Percentiles rank a stretch among this genome's conserved stretches.
These are phyloP conservation scores for Lepisosteus oculatus DNA, from an alignment of 2,113 vertebrate species.

Conservation along the genomic window DNA sequence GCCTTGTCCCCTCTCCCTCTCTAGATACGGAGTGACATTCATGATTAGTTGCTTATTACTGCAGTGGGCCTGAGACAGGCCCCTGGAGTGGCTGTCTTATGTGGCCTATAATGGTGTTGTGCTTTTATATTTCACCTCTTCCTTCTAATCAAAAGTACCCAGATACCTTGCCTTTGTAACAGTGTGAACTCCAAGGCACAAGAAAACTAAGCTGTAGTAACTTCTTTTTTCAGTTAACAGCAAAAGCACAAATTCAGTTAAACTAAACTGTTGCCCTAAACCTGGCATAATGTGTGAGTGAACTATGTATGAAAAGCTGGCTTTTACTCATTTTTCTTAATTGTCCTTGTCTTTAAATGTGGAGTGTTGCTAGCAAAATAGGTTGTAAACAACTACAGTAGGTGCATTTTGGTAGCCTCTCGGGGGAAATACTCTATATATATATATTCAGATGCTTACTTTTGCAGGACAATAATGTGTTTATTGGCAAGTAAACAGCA, in stretches of 20 bases:
- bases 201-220: background rate
- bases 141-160: slow-evolving; percentile 17
- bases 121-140: background rate
- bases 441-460: no score
- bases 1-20: slow-evolving; percentile 17
- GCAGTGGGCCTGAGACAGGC: slow-evolving; percentile 17
- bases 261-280: no score
- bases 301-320: slow-evolving; percentile 7
- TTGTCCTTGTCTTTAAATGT: slow-evolving; percentile 6
- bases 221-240: no score
- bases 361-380: slow-evolving; percentile 3
- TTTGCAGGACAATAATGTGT: no score
- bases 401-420: background rate
- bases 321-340: background rate
- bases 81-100: slow-evolving; percentile 15
- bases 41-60: slow-evolving; percentile 34
- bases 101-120: slow-evolving; percentile 10
- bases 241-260: no score
- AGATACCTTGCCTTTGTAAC: background rate
- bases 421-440: background rate
- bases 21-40: slow-evolving; percentile 29
- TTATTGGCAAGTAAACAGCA: slow-evolving; percentile 20
- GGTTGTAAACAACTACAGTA: background rate
- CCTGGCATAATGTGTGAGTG: background rate
- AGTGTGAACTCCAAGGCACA: background rate